phyloP scores from a whole-genome alignment of 2,797 vertebrate genomes.

The Oreortyx pictus region DNA sequence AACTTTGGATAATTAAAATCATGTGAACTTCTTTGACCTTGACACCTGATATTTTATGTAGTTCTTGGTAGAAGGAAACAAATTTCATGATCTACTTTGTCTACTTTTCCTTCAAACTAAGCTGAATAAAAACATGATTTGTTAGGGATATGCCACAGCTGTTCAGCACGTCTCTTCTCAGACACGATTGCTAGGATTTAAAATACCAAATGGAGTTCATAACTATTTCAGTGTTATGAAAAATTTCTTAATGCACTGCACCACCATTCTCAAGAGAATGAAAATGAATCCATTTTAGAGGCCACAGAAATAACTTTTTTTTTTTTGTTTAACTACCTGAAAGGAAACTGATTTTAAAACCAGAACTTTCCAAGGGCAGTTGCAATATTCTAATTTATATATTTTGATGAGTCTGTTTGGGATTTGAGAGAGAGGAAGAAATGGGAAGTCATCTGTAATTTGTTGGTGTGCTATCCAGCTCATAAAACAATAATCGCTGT shows the following conservation, averaged over 20 bases:
- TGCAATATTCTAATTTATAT: not conserved
- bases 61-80: not conserved
- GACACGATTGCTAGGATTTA: not conserved
- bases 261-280: not conserved
- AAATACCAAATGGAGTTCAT: not conserved
- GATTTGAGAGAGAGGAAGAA: not conserved
- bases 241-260: not conserved
- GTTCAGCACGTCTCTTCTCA: not conserved
- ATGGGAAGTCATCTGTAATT: not conserved
- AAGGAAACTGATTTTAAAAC: not conserved
- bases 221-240: not conserved
- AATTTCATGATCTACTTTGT: not conserved
- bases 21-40: not conserved
- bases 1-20: not conserved
- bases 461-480: not conserved
- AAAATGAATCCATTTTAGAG: not conserved
- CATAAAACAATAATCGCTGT: not conserved
- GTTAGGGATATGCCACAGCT: not conserved
- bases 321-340: not conserved
- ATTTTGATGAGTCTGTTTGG: not conserved
- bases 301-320: not conserved
- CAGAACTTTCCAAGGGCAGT: not conserved
- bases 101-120: slow-evolving; percentile 15
- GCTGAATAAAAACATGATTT: not conserved
- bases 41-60: not conserved